phyloP scores from a whole-genome alignment of 2,888 invertebrate genomes.

The Tridacna gigas region DNA sequence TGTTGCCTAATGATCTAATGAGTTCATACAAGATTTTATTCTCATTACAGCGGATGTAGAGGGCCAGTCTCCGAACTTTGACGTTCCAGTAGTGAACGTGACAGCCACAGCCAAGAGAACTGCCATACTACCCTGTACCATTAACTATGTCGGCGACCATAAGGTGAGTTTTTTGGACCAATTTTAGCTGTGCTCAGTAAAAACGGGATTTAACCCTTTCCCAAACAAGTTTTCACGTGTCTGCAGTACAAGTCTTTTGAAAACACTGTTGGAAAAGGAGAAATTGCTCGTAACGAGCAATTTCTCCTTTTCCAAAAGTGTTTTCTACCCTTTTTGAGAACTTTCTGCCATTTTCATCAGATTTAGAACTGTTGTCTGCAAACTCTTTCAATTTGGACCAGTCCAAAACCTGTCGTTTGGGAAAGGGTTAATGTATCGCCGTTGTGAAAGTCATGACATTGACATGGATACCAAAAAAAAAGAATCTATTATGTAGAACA shows the following conservation, averaged over 20 bases:
- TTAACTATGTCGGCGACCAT: constrained; percentile 43
- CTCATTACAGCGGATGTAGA: constrained; percentile 46
- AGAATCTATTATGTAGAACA: too few relatives aligned
- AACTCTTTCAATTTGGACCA: too few relatives aligned
- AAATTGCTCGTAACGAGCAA: neutral
- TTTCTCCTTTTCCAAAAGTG: neutral
- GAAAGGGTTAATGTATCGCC: too few relatives aligned
- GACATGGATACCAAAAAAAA: too few relatives aligned
- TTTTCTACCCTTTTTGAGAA: too few relatives aligned
- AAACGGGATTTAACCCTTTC: neutral
- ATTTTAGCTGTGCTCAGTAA: too few relatives aligned
- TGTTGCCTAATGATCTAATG: too few relatives aligned
- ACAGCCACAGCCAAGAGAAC: constrained; percentile 61
- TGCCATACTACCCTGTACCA: constrained; percentile 62
- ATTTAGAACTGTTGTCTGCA: too few relatives aligned
- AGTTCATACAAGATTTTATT: too few relatives aligned
- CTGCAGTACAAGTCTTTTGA: neutral
- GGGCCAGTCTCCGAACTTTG: constrained; percentile 48
- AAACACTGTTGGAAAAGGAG: neutral
- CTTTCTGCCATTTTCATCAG: too few relatives aligned
- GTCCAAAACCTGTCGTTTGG: too few relatives aligned
- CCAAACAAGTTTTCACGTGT: neutral
- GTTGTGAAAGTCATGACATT: too few relatives aligned
- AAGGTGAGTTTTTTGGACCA: constrained; percentile 36
- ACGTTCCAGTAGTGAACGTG: constrained; percentile 57